These are phyloP conservation scores for Phylloscopus trochiloides DNA, from an alignment of 2,113 vertebrate genomes.

Conservation along the genomic window DNA sequence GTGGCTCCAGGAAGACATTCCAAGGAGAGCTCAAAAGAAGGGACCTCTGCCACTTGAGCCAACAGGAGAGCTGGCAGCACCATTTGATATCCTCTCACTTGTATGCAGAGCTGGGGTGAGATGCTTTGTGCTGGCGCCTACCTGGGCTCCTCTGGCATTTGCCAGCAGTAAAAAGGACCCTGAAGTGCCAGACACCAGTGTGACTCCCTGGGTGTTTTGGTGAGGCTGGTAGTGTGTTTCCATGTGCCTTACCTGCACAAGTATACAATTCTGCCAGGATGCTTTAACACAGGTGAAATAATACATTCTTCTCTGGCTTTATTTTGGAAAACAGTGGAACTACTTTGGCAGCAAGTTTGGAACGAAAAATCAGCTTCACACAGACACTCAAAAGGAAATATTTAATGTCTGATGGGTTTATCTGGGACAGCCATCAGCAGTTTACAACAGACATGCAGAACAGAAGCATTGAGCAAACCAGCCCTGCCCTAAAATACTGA, in stretches of 20 bases:
- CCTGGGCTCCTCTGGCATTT: not conserved
- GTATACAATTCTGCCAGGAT: not conserved
- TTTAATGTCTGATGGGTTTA: not conserved
- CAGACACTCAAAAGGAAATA: not conserved
- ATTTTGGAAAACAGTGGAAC: not conserved
- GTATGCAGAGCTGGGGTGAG: fast-evolving
- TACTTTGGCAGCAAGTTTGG: not conserved
- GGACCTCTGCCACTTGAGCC: not conserved
- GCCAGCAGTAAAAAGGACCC: not conserved
- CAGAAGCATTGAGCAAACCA: not conserved
- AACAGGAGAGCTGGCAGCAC: not conserved
- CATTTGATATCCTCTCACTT: fast-evolving
- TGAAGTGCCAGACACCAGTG: not conserved
- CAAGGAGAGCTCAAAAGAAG: not conserved
- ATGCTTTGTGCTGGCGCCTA: not conserved
- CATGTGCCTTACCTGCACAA: not conserved
- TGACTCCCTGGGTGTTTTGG: not conserved
- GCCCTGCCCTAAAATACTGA: not conserved
- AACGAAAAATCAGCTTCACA: not conserved
- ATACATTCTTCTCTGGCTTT: not conserved
- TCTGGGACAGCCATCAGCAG: not conserved
- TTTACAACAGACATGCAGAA: not conserved
- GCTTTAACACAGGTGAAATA: not conserved
- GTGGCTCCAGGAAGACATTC: not conserved
- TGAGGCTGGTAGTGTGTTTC: not conserved